These are phyloP conservation scores for Brachyhypopomus gauderio DNA, from an alignment of 2,113 vertebrate genomes.

Conservation along the genomic window DNA sequence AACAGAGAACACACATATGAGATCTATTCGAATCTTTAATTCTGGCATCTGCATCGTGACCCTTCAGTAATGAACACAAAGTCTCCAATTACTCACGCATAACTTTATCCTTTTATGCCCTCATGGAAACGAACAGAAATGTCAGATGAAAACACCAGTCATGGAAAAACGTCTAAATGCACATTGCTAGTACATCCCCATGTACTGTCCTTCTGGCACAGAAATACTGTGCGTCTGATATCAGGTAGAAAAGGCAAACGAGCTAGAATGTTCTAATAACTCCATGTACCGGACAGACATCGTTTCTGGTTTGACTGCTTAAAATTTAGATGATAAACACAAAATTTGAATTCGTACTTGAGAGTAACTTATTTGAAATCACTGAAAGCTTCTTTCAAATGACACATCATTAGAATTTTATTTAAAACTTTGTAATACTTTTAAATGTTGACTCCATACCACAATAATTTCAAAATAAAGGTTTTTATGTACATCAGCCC, in stretches of 20 bases:
- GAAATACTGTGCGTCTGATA: background rate
- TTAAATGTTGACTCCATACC: background rate
- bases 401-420: too few relatives aligned
- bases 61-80: slow-evolving; percentile 20
- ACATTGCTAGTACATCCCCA: slow-evolving; percentile 11
- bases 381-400: too few relatives aligned
- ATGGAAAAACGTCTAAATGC: slow-evolving; percentile 9
- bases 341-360: background rate
- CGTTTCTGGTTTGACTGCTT: background rate
- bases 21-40: slow-evolving; percentile 46
- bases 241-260: background rate
- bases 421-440: background rate
- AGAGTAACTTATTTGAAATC: background rate
- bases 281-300: background rate
- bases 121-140: slow-evolving; percentile 9
- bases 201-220: background rate
- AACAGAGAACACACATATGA: slow-evolving; percentile 34
- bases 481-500: background rate
- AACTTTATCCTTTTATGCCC: background rate
- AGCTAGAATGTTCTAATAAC: background rate
- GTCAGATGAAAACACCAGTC: background rate
- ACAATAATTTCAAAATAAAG: background rate
- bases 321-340: background rate
- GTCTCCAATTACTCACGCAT: slow-evolving; percentile 9
- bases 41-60: slow-evolving; percentile 44